These are phyloP conservation scores for Lycocerus yunnanus DNA, from an alignment of 2,888 invertebrate genomes.

Conservation along the genomic window DNA sequence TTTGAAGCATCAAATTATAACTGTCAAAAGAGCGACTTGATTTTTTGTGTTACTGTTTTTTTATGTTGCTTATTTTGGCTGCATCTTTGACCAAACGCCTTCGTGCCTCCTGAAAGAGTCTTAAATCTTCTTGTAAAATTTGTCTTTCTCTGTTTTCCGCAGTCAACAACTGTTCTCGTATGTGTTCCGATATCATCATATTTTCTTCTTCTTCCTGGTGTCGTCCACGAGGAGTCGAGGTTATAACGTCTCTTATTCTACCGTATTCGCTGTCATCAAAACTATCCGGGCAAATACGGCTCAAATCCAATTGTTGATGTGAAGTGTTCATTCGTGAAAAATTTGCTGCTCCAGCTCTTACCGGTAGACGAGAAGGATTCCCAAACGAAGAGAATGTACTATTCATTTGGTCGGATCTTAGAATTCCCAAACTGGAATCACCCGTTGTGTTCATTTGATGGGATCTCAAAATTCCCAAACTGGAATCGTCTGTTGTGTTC, in stretches of 20 bases:
- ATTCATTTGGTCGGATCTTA: neutral
- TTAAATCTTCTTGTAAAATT: conserved; percentile 12
- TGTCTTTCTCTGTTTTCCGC: conserved; percentile 14
- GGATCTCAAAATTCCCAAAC: neutral
- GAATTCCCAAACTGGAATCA: neutral
- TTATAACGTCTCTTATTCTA: neutral
- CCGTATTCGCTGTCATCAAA: neutral
- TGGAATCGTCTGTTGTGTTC: neutral
- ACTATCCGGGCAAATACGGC: neutral
- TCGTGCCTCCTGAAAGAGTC: conserved; percentile 22
- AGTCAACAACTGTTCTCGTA: neutral
- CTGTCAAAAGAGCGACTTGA: neutral
- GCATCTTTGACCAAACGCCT: conserved; percentile 17
- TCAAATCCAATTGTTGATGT: neutral
- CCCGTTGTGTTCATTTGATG: neutral
- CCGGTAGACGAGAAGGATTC: no score
- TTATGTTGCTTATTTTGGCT: neutral
- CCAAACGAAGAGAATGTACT: neutral
- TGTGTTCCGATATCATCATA: neutral
- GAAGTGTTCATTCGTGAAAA: neutral
- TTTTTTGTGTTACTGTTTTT: neutral
- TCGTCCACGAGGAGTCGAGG: neutral
- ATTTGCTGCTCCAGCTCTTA: no score
- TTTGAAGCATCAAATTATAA: neutral
- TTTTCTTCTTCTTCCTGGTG: neutral